A percentile compares a stretch with the other conserved stretches of the same genome.
These are phyloP conservation scores for Diorhabda elongata DNA, from an alignment of 1,140 invertebrate species.

Conservation along the genomic window DNA sequence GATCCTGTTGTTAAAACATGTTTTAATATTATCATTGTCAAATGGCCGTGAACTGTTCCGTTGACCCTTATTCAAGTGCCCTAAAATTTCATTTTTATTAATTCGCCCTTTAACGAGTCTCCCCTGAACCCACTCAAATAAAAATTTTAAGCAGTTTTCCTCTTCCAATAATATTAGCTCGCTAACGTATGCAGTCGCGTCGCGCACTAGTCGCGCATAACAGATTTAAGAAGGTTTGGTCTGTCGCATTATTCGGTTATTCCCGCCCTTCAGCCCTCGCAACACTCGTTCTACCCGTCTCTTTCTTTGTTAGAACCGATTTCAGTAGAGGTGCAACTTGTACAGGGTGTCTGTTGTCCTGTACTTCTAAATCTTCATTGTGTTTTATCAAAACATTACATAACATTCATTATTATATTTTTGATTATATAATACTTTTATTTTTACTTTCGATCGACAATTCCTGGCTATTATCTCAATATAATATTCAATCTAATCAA, in stretches of 20 bases:
- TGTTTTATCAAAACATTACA: too few relatives aligned
- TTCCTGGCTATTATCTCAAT: too few relatives aligned
- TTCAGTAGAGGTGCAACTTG: background rate
- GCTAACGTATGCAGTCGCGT: constrained; percentile 1
- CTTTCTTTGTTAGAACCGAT: background rate
- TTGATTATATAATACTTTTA: too few relatives aligned
- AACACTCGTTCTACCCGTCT: background rate
- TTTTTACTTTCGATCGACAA: too few relatives aligned
- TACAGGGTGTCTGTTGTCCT: background rate
- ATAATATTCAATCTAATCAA: too few relatives aligned
- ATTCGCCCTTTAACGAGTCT: background rate
- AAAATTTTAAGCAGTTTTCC: constrained; percentile 1
- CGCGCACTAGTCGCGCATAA: background rate
- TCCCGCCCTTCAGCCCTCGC: constrained; percentile 1
- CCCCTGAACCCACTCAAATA: background rate
- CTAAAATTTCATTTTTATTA: too few relatives aligned
- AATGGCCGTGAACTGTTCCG: too few relatives aligned
- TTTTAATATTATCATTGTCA: too few relatives aligned
- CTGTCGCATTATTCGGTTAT: constrained; percentile 2
- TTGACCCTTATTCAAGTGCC: too few relatives aligned
- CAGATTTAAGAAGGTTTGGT: background rate
- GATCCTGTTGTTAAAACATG: too few relatives aligned
- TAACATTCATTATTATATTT: too few relatives aligned
- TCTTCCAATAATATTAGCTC: constrained; percentile 1
- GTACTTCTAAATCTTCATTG: too few relatives aligned